Evolutionary conservation across 2,797 vertebrate species (phyloP).

Genomic region (Macropus fuliginosus): DNA sequence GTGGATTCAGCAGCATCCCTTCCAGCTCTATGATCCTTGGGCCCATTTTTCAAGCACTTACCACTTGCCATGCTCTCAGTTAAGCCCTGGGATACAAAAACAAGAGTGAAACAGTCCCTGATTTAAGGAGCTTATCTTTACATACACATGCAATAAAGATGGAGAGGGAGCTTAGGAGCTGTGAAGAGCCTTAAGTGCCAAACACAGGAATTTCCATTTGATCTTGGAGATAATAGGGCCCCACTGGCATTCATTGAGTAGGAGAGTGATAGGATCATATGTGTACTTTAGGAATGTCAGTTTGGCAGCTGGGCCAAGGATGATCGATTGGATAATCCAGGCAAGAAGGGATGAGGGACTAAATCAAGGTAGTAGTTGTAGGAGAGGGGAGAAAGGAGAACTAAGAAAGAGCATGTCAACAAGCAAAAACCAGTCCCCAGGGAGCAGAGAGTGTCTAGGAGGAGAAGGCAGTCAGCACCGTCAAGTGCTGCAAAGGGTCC

Average conservation of each 20-base stretch:
- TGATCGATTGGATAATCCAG: accelerated
- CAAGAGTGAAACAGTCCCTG: neutral
- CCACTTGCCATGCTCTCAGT: too few species aligned
- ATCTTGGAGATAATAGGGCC: neutral
- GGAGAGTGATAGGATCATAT: neutral
- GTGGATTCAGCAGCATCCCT: neutral
- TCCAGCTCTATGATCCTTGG: neutral
- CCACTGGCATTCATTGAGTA: neutral
- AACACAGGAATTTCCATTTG: too few species aligned
- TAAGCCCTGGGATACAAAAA: neutral
- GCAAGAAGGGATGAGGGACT: neutral
- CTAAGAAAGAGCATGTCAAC: neutral
- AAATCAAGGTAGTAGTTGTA: accelerated
- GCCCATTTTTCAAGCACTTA: neutral
- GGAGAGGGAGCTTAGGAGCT: neutral
- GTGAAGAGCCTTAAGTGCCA: accelerated
- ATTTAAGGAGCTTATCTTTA: neutral
- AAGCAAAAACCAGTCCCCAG: neutral
- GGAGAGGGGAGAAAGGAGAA: neutral
- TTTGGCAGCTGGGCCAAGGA: neutral
- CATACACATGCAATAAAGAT: neutral
- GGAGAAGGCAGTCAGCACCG: neutral
- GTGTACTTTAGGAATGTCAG: neutral
- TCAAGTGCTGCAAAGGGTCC: neutral
- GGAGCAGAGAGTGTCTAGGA: neutral